Evolutionary conservation across 2,888 invertebrate species (phyloP), one percentile per base, ranked within the genome.

Genomic region (Polyploca ridens): DNA sequence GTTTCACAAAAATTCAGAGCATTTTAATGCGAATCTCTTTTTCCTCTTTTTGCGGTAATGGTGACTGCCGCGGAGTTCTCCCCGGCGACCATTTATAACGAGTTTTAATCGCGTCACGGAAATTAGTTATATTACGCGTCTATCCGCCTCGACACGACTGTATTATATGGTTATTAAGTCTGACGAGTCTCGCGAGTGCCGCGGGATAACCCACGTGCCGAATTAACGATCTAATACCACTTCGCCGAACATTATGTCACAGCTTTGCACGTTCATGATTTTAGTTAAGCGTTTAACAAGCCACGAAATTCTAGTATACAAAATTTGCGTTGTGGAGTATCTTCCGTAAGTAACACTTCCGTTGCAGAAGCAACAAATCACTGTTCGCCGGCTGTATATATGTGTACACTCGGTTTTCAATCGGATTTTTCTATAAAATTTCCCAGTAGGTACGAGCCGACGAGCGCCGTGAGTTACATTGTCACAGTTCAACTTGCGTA

Each of bases 71-170:
- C 79, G 69, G 79, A 74, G 84, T 73, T 79, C 75, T 82, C 85
- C 78, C 81, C 44, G 64, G 79, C 76, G 77, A 82, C 82, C 83
- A 85, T 89, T 90, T 89, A 85, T 87, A 87, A 89, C 84, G 85
- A 86, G 83, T 86, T 89, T 87, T 88, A 89, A 90, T 88, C 85
- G 84, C 77, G 83, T 84, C 85, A 78, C 82, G 85, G 84, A 88
- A 87, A 90, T 90, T 87, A 87, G 85, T 86, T 87, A 82, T 82
- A 86, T 86, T 86, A 83, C 74, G 77, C 78, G 75, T 84, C 81
- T 84, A 85, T 84, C 81, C 79, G 78, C 71, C 69, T 72, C 77
- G 74, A 68, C 41, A 41, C 75, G 77, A 75, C 79, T 82, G 74
- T 81, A 83, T 85, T 85, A 83, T 86, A 83, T 81, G 82, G 81